Evolutionary conservation across 2,797 vertebrate species (phyloP).

Genomic region (Heliangelus exortis): DNA sequence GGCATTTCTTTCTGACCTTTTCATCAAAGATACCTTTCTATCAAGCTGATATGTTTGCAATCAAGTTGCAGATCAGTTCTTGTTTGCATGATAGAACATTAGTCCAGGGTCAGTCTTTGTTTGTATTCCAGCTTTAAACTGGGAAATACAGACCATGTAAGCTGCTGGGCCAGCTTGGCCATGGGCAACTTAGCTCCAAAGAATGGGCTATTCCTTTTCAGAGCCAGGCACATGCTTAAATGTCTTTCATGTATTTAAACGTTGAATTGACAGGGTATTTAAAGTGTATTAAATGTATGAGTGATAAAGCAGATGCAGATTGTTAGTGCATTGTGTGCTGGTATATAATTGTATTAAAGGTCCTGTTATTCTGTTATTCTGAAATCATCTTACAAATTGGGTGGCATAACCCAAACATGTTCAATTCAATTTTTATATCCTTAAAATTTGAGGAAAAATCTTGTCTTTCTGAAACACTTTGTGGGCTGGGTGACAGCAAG

Average conservation of each 20-base stretch:
- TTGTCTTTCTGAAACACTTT: neutral
- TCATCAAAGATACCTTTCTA: neutral
- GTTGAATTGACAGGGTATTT: neutral
- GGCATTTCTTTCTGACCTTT: neutral
- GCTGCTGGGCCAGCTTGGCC: neutral
- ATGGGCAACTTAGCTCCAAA: no score
- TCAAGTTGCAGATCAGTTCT: neutral
- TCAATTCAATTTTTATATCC: neutral
- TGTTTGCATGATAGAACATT: neutral
- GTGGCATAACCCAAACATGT: neutral
- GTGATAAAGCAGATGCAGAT: neutral
- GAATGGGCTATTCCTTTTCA: neutral
- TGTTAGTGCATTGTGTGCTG: neutral
- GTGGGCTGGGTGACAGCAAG: neutral
- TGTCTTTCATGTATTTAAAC: rapidly evolving
- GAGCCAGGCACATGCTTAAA: neutral
- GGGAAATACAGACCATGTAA: neutral
- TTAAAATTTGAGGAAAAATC: neutral
- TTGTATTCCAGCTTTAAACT: neutral
- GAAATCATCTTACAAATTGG: neutral
- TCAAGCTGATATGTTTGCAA: neutral
- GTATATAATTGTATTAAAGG: neutral
- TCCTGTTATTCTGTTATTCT: neutral
- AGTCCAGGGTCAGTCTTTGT: neutral
- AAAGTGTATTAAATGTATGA: neutral